Evolutionary conservation across 2,797 vertebrate species (phyloP).

Genomic region (Enteromius viviparus): DNA sequence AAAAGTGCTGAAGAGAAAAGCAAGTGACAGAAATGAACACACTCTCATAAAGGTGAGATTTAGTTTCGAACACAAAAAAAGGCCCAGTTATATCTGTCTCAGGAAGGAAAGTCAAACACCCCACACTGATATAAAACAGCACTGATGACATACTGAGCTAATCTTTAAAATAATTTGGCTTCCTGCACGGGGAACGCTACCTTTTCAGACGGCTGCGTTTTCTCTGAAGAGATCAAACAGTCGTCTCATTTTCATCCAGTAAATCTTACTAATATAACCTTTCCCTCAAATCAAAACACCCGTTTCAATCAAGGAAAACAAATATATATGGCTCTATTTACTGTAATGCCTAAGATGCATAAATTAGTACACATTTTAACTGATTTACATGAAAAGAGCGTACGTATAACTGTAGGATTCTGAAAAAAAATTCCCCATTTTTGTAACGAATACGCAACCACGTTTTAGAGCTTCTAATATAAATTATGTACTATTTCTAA

Average conservation of each 20-base stretch:
- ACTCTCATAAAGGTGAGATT: conserved; percentile 31
- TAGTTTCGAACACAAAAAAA: conserved; percentile 25
- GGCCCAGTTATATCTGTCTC: neutral
- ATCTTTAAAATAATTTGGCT: conserved; percentile 49
- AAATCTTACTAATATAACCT: conserved; percentile 1
- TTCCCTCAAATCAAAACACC: conserved; percentile 30
- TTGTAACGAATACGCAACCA: neutral
- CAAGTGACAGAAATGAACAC: conserved; percentile 13
- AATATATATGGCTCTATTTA: neutral
- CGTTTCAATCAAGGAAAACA: neutral
- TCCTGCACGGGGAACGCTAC: conserved; percentile 17
- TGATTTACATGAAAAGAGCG: neutral
- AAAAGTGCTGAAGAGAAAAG: conserved; percentile 23
- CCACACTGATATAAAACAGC: conserved; percentile 30
- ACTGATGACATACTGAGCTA: conserved; percentile 24
- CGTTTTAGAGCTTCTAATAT: neutral
- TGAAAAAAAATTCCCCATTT: neutral
- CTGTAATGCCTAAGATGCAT: neutral
- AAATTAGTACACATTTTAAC: neutral
- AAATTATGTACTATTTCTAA: neutral
- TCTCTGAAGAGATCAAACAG: neutral
- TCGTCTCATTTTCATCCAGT: neutral
- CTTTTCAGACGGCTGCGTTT: conserved; percentile 14
- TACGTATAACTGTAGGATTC: neutral
- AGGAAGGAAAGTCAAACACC: conserved; percentile 33